Conservation (phyloP, 2,113 vertebrate species). For the Chlorocebus sabaeus region DNA sequence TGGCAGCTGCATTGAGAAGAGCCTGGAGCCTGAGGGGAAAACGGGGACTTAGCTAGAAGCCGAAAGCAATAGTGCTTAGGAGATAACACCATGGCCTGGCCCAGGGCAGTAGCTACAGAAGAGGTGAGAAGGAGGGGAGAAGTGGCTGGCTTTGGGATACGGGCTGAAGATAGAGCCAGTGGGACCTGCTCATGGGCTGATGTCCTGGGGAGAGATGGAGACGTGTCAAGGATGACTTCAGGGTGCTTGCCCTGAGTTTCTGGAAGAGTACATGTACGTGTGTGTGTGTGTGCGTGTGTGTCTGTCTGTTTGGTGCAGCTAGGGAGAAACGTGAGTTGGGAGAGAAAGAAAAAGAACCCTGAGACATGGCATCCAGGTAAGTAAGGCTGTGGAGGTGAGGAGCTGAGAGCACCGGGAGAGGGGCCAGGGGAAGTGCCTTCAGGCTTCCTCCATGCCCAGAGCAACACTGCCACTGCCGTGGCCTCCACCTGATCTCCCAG, state of each 20-base stretch:
- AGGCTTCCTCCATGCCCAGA: background rate
- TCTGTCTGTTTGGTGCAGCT: background rate
- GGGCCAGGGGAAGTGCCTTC: background rate
- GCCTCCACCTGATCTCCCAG: background rate
- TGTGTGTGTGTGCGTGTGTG: no score
- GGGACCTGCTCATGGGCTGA: background rate
- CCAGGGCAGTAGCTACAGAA: background rate
- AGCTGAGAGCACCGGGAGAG: background rate
- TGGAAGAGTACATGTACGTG: background rate
- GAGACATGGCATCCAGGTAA: background rate
- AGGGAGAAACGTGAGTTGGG: background rate
- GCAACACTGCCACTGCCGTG: background rate
- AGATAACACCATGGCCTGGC: background rate
- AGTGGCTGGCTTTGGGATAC: background rate
- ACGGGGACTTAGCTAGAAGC: background rate
- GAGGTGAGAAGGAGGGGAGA: background rate
- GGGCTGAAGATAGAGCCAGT: background rate
- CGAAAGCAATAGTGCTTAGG: background rate
- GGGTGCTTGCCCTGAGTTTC: background rate
- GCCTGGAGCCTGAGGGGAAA: background rate
- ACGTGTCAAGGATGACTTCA: background rate
- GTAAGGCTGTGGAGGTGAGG: background rate
- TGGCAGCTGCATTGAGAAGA: background rate
- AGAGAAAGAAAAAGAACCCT: background rate
- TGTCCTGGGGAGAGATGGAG: rapidly evolving